Evolutionary conservation across 2,113 vertebrate genomes (phyloP), one percentile per base, ranked within the genome.

Genomic region (Notothenia rossii): DNA sequence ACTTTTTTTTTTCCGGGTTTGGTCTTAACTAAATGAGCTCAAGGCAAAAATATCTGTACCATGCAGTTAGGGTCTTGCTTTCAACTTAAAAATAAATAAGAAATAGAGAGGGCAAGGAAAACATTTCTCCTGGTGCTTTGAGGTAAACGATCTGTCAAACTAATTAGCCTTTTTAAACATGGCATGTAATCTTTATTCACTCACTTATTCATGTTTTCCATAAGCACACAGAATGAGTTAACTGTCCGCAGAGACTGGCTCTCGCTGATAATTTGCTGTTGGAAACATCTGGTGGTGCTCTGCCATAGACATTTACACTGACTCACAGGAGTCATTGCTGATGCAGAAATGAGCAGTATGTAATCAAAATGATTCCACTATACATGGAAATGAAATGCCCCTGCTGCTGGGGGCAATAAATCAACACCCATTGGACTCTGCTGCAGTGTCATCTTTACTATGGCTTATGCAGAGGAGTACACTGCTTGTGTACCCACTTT

Each of bases 301-400:
- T 53, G 80, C 72, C 58, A 77, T 84, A 79, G 86, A 84, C 90
- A 92, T 92, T 91, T 91, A 89, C 69, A 83, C 56, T 36, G 86
- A 86, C 93, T 90, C 92, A 67, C 85, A 88, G 88, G 90, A 91
- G 89, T 78, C 75, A 91, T 92, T 85, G 87, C 87, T 77, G 77
- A 82, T 86, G 87, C 80, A 80, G 84, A 88, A 91, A 90, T 86
- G 89, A 88, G 88, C 83, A 76, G 58, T 87, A 79, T 85, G 80
- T 84, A 90, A 93, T 91, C 90, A 91, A 88, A 94, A 91, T 79
- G 77, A 90, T 90, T 88, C 86, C 65, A 73, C 85, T 88, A 92
- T 89, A 90, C 84, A 90, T 85, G 86, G 75, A 88, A 92, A 93
- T 89, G 70, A 92, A 93, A 92, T 89, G 86, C 88, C 89, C 90